Evolutionary conservation across 23 tunicate genomes (phyloP).

Genomic region (Phallusia fumigata): DNA sequence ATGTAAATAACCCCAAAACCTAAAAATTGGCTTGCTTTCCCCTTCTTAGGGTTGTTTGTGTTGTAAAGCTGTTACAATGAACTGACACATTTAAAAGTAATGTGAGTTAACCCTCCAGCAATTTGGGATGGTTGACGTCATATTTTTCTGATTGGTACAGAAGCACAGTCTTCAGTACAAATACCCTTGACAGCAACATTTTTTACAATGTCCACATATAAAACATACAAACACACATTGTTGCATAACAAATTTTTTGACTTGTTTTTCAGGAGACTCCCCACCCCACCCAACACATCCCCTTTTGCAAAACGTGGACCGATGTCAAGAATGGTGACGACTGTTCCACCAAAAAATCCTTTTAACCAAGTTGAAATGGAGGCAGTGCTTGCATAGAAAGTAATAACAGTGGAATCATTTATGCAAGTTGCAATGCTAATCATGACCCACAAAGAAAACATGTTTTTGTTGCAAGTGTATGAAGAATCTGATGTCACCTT

Average conservation of each 20-base stretch:
- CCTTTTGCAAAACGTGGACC: constrained; percentile 79
- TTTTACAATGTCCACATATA: neutral
- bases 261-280: constrained; percentile 42
- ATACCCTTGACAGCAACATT: too few relatives aligned
- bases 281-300: constrained; percentile 79
- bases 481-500: too few relatives aligned
- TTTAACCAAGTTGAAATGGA: constrained; percentile 60
- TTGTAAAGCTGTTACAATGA: too few relatives aligned
- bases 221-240: too few relatives aligned
- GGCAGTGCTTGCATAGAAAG: constrained; percentile 10
- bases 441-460: neutral
- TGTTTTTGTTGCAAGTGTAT: neutral
- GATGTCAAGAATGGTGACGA: constrained; percentile 89
- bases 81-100: too few relatives aligned
- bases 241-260: too few relatives aligned
- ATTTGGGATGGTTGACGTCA: too few relatives aligned
- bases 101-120: too few relatives aligned
- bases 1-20: neutral
- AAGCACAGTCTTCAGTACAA: too few relatives aligned
- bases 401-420: neutral
- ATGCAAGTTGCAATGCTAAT: neutral
- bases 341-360: constrained; percentile 88
- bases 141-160: too few relatives aligned
- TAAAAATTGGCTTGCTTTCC: too few relatives aligned
- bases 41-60: too few relatives aligned